phyloP scores from a whole-genome alignment of 2,113 vertebrate species.

The Prionailurus viverrinus region DNA sequence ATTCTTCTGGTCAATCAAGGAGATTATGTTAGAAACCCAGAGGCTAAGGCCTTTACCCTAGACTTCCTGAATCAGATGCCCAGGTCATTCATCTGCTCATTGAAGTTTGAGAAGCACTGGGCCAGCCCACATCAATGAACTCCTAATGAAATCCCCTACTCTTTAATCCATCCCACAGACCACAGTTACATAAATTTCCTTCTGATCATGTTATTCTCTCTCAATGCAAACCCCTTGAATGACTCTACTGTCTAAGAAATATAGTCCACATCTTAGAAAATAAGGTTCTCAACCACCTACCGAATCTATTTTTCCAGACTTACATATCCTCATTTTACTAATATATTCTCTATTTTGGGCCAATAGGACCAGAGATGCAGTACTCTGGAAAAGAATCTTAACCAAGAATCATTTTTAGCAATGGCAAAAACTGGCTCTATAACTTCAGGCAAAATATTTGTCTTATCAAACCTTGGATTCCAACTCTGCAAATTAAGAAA shows the following conservation, averaged over 20 bases:
- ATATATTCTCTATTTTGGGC: background rate
- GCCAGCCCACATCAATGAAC: background rate
- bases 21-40: background rate
- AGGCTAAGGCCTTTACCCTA: background rate
- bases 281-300: background rate
- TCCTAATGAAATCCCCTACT: background rate
- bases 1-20: background rate
- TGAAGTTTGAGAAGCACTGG: background rate
- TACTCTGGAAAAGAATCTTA: background rate
- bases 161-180: constrained; percentile 14
- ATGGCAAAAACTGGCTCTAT: background rate
- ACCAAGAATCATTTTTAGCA: constrained; percentile 1
- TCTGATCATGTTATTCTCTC: background rate
- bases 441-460: background rate
- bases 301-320: background rate
- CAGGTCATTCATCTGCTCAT: background rate
- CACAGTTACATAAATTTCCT: constrained; percentile 1
- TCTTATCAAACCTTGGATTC: constrained; percentile 7
- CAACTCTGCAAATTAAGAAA: constrained; percentile 12
- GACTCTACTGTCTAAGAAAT: background rate
- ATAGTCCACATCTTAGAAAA: constrained; percentile 18
- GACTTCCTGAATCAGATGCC: background rate
- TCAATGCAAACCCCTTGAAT: background rate
- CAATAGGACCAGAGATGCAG: background rate
- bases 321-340: background rate